phyloP scores from a whole-genome alignment of 2,888 invertebrate species.

The Germaria angustata region DNA sequence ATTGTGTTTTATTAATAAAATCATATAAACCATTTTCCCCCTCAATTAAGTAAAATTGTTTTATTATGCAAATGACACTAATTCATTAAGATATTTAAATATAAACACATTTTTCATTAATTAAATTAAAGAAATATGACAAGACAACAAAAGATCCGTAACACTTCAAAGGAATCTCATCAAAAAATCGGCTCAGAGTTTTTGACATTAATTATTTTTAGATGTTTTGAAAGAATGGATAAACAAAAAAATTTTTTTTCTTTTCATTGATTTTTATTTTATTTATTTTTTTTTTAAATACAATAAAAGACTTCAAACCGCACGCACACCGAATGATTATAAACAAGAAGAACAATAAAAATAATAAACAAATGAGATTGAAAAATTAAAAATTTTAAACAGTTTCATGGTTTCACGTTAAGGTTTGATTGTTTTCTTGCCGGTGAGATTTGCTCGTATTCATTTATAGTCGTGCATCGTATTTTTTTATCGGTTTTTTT shows the following conservation, averaged over 20 bases:
- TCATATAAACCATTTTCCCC: neutral
- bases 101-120: conserved; percentile 3
- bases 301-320: neutral
- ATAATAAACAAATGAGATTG: neutral
- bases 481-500: conserved; percentile 10
- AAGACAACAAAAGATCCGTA: neutral
- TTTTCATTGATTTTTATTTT: neutral
- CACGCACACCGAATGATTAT: neutral
- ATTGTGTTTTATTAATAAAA: too few species aligned
- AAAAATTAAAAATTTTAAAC: neutral
- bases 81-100: conserved; percentile 15
- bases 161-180: neutral
- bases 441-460: neutral
- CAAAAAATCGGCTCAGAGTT: neutral
- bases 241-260: neutral
- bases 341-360: neutral
- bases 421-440: neutral
- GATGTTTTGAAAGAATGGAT: neutral
- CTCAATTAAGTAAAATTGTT: conserved; percentile 4
- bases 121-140: conserved; percentile 13
- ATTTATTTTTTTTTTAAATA: too few species aligned
- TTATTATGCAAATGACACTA: conserved; percentile 45
- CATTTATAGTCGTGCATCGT: neutral
- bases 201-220: neutral
- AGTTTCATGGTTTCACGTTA: conserved; percentile 1